Conservation (phyloP, 2,888 invertebrate species). For the Xylocampa areola region DNA sequence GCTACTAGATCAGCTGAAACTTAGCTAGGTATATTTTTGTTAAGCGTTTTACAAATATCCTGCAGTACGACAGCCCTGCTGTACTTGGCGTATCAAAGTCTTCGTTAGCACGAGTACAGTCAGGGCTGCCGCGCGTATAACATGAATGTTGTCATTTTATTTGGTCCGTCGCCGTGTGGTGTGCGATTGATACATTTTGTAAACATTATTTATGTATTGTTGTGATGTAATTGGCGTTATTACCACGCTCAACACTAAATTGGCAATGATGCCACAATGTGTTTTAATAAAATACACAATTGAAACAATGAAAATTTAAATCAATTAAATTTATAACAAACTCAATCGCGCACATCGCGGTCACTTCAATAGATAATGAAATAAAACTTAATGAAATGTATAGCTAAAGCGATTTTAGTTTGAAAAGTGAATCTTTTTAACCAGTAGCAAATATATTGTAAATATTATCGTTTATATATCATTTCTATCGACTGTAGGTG, state of each 20-base stretch:
- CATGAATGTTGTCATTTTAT: conserved; percentile 51
- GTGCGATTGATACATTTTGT: conserved; percentile 10
- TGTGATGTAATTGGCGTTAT: conserved; percentile 15
- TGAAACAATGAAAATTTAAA: not conserved
- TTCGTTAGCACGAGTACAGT: conserved; percentile 1
- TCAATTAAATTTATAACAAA: not conserved
- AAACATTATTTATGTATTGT: not conserved
- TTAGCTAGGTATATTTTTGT: conserved; percentile 86
- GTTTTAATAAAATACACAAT: conserved; percentile 15
- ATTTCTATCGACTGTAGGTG: conserved; percentile 81
- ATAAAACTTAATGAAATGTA: conserved; percentile 69
- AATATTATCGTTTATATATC: conserved; percentile 76
- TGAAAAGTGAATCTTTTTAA: conserved; percentile 68
- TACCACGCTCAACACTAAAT: conserved; percentile 36
- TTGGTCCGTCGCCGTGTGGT: conserved; percentile 36
- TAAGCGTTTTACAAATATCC: conserved; percentile 75
- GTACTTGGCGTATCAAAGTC: conserved; percentile 9
- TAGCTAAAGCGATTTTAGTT: conserved; percentile 75
- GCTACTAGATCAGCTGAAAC: conserved; percentile 70
- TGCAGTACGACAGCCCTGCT: conserved; percentile 32
- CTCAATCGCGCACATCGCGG: conserved; percentile 49
- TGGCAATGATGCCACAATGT: conserved; percentile 17
- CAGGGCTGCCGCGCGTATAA: conserved; percentile 38
- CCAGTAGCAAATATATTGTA: conserved; percentile 80
- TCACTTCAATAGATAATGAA: conserved; percentile 67